Evolutionary conservation across 2,113 vertebrate genomes (phyloP).

Genomic region (Dromaius novaehollandiae): DNA sequence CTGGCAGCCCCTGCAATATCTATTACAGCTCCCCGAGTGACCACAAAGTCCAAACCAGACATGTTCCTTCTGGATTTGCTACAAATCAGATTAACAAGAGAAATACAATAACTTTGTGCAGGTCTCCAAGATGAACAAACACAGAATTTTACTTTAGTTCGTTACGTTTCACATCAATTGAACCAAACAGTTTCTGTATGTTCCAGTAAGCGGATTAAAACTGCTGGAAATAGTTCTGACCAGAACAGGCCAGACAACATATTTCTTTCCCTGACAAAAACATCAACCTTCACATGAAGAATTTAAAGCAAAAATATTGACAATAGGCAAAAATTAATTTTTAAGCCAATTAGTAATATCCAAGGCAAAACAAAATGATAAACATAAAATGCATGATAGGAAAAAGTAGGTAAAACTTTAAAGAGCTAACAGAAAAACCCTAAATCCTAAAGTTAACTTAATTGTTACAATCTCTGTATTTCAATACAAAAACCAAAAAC

Average conservation of each 20-base stretch:
- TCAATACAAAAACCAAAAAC: neutral
- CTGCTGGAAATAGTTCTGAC: neutral
- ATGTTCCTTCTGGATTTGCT: conserved; percentile 40
- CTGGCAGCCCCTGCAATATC: neutral
- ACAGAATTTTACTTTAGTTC: neutral
- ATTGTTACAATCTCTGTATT: neutral
- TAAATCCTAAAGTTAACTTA: neutral
- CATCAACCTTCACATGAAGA: neutral
- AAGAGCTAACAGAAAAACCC: too few species aligned
- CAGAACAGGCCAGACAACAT: neutral
- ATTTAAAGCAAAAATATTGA: neutral
- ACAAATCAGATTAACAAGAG: conserved; percentile 57
- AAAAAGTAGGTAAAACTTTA: too few species aligned
- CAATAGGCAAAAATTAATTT: conserved; percentile 41
- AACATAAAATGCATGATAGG: conserved; percentile 8
- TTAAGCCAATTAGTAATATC: conserved; percentile 70
- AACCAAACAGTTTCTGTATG: neutral
- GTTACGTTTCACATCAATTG: neutral
- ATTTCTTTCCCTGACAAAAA: neutral
- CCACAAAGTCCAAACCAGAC: neutral
- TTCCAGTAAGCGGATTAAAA: neutral
- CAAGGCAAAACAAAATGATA: conserved; percentile 51
- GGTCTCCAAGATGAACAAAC: conserved; percentile 58
- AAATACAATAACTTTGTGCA: conserved; percentile 72
- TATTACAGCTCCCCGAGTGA: neutral